Percentiles rank a stretch among this genome's conserved stretches.
Evolutionary conservation across 2,888 invertebrate genomes (phyloP).

Genomic region (Agrenia bidenticulata): DNA sequence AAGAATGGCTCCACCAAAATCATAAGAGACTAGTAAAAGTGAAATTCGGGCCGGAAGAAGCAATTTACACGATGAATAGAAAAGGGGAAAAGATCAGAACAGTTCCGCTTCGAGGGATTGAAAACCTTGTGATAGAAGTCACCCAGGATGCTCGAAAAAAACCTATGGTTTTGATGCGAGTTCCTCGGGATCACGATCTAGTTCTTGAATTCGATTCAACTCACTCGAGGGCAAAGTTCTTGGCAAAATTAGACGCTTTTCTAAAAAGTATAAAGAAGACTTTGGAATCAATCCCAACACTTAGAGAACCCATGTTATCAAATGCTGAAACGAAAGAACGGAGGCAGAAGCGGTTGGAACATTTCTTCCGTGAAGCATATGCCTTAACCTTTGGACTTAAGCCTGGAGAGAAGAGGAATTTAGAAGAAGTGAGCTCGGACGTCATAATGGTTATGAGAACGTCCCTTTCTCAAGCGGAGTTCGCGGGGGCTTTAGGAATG

Average conservation of each 20-base stretch:
- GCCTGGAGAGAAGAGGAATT: slow-evolving; percentile 77
- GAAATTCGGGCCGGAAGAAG: slow-evolving; percentile 84
- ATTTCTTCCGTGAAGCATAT: slow-evolving; percentile 95
- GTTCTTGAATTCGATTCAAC: slow-evolving; percentile 86
- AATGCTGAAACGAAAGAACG: slow-evolving; percentile 92
- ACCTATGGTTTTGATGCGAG: slow-evolving; percentile 74
- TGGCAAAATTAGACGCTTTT: slow-evolving; percentile 82
- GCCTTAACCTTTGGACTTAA: slow-evolving; percentile 86
- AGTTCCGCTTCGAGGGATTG: slow-evolving; percentile 73
- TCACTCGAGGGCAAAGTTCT: slow-evolving; percentile 78
- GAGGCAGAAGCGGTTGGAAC: slow-evolving; percentile 84
- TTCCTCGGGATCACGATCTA: slow-evolving; percentile 86
- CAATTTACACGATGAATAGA: slow-evolving; percentile 81
- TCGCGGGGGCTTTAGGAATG: slow-evolving; percentile 94
- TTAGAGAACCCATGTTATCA: slow-evolving; percentile 80
- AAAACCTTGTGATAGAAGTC: slow-evolving; percentile 80
- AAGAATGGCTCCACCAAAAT: slow-evolving; percentile 92
- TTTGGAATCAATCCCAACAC: slow-evolving; percentile 69
- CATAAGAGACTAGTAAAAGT: slow-evolving; percentile 85
- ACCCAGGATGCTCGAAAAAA: slow-evolving; percentile 68
- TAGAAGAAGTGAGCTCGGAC: slow-evolving; percentile 65
- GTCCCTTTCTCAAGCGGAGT: slow-evolving; percentile 85
- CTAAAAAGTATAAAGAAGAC: slow-evolving; percentile 79
- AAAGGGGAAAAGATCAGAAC: slow-evolving; percentile 88
- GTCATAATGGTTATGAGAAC: slow-evolving; percentile 90